Percentiles rank a stretch among this genome's conserved stretches.
phyloP scores from a whole-genome alignment of 2,888 invertebrate genomes.

The Coecobrya sp. region DNA sequence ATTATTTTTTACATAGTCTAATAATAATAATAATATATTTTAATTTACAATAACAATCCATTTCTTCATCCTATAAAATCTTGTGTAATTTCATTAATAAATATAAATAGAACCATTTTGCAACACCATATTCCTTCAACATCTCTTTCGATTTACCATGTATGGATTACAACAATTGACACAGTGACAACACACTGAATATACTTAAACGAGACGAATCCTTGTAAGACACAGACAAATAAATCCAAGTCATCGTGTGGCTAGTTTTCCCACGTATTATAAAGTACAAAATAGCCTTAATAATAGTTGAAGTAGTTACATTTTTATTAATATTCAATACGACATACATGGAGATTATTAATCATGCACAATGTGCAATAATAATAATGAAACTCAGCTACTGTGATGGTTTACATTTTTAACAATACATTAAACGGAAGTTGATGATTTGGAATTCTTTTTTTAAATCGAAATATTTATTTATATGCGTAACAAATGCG shows the following conservation, averaged over 20 bases:
- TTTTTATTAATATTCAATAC: not conserved
- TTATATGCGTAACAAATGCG: not conserved
- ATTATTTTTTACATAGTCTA: not conserved
- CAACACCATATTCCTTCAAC: constrained; percentile 33
- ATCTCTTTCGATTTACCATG: constrained; percentile 41
- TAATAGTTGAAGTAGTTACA: not conserved
- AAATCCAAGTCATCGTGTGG: constrained; percentile 4
- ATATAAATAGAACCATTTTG: constrained; percentile 67
- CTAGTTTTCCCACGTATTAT: not conserved
- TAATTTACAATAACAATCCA: constrained; percentile 14
- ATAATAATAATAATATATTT: constrained; percentile 33
- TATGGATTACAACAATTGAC: constrained; percentile 53
- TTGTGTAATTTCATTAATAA: not conserved
- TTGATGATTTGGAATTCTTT: not conserved
- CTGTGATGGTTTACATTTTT: not conserved
- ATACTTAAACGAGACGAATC: not conserved
- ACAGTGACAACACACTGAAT: not conserved
- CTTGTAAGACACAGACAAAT: constrained; percentile 32
- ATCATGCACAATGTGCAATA: not conserved
- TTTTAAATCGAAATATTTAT: not conserved
- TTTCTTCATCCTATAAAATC: constrained; percentile 26
- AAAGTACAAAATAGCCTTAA: constrained; percentile 17
- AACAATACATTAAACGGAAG: not conserved
- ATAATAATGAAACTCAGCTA: not conserved
- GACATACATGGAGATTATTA: not conserved